A percentile compares a stretch with the other conserved stretches of the same genome.
Evolutionary conservation across 2,113 vertebrate species (phyloP).

Genomic region (Leiothrix lutea): DNA sequence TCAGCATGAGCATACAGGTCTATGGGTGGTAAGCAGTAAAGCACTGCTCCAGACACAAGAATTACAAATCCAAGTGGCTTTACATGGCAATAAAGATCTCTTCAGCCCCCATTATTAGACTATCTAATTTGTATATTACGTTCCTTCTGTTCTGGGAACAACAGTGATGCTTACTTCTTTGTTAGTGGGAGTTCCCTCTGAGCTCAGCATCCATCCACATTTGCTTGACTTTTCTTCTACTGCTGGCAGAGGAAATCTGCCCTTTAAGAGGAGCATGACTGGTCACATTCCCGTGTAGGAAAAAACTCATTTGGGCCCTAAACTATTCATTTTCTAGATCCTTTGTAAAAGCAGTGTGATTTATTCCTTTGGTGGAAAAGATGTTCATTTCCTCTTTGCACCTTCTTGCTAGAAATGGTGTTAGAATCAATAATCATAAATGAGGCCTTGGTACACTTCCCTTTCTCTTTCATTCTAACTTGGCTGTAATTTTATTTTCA

Average conservation of each 20-base stretch:
- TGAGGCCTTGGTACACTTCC: not conserved
- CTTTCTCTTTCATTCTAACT: not conserved
- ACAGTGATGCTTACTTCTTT: not conserved
- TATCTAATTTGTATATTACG: not conserved
- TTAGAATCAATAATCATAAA: not conserved
- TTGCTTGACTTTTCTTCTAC: not conserved
- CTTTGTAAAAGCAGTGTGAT: not conserved
- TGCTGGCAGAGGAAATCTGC: not conserved
- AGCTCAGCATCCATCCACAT: not conserved
- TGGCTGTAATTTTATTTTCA: not conserved
- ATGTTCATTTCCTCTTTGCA: not conserved
- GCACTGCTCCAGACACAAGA: not conserved
- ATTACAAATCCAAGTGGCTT: not conserved
- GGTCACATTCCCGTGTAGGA: not conserved
- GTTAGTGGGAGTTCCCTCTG: not conserved
- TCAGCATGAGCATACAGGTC: not conserved
- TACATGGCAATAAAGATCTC: not conserved
- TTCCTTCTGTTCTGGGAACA: not conserved
- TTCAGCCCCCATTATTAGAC: not conserved
- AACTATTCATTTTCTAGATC: not conserved
- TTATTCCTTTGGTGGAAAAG: not conserved
- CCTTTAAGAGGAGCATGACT: not conserved
- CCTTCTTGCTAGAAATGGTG: not conserved
- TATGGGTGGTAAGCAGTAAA: not conserved
- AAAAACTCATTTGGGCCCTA: not conserved